A percentile compares a stretch with the other conserved stretches of the same genome.
phyloP scores from a whole-genome alignment of 2,797 vertebrate species.

The Delichon dasypus region DNA sequence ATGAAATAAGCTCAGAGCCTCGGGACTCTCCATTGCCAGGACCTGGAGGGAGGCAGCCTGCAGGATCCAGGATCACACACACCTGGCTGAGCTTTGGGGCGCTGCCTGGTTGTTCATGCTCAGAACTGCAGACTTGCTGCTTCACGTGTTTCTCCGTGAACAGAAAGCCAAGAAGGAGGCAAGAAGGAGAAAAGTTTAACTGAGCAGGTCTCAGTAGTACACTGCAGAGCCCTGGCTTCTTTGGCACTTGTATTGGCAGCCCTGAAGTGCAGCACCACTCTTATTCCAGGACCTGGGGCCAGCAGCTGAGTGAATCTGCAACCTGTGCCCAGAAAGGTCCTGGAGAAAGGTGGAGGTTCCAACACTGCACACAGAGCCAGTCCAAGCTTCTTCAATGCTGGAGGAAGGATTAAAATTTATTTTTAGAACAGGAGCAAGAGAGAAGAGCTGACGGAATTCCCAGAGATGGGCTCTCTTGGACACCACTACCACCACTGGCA shows the following conservation, averaged over 20 bases:
- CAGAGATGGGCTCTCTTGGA: background rate
- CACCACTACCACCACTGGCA: background rate
- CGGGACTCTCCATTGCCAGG: accelerated
- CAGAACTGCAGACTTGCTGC: background rate
- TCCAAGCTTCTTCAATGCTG: background rate
- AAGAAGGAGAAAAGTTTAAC: background rate
- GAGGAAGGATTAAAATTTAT: background rate
- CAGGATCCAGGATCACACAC: background rate
- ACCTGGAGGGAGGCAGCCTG: background rate
- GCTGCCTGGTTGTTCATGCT: too few relatives aligned
- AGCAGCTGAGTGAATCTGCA: background rate
- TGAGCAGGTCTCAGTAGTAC: background rate
- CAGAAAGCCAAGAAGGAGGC: background rate
- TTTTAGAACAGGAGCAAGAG: background rate
- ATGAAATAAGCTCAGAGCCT: background rate
- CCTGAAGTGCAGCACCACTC: background rate
- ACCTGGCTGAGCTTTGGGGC: background rate
- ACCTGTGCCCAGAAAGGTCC: background rate
- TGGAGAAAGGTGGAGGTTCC: background rate
- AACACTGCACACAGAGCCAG: background rate
- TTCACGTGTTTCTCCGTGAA: background rate
- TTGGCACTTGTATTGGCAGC: background rate
- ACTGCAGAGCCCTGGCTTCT: background rate
- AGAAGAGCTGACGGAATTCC: background rate
- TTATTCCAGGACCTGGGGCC: background rate